Conservation (phyloP, 2,888 invertebrate species). For the Glaucopsyche alexis region DNA sequence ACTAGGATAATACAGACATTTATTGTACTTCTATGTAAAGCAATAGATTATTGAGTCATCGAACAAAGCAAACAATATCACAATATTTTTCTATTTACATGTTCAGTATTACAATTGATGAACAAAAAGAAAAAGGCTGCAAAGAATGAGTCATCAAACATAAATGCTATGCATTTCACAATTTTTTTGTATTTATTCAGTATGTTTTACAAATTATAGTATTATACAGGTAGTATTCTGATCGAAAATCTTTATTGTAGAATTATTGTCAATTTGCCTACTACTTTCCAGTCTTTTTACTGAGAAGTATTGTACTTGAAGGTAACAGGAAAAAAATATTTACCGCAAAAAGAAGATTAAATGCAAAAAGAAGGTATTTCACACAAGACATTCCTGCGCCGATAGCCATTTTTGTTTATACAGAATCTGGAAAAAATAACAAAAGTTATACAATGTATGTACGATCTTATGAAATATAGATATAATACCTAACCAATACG, state of each 20-base stretch:
- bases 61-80: no score
- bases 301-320: neutral
- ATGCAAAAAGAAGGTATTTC: slow-evolving; percentile 92
- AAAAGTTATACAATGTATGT: slow-evolving; percentile 6
- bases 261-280: neutral
- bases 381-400: slow-evolving; percentile 92
- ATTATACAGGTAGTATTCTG: no score
- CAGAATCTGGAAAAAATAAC: slow-evolving; percentile 61
- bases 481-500: neutral
- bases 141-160: slow-evolving; percentile 2
- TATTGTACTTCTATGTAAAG: no score
- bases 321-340: slow-evolving; percentile 60
- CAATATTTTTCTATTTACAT: no score
- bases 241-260: no score
- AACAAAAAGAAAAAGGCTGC: neutral
- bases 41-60: no score
- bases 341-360: slow-evolving; percentile 94
- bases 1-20: no score
- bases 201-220: no score
- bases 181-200: neutral
- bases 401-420: slow-evolving; percentile 82
- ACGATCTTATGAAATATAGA: neutral
- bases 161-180: neutral
- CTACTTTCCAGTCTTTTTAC: neutral
- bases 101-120: no score